phyloP scores from a whole-genome alignment of 2,113 vertebrate species.

The Leucoraja erinaceus region DNA sequence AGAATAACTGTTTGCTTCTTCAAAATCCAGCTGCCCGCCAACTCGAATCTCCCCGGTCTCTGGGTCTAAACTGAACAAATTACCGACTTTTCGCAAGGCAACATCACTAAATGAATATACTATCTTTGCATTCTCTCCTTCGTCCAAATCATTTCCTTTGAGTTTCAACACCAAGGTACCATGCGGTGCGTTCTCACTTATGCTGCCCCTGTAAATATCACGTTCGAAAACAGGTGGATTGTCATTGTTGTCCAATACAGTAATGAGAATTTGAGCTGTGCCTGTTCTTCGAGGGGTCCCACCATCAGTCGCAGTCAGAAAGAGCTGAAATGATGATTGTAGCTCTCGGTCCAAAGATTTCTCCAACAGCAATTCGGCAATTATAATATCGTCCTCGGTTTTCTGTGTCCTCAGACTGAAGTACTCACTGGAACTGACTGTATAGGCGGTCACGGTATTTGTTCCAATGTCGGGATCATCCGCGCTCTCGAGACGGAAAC shows the following conservation, averaged over 20 bases:
- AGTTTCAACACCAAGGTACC: no score
- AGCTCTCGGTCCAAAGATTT: slow-evolving; percentile 43
- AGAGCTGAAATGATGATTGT: neutral
- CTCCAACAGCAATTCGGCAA: slow-evolving; percentile 56
- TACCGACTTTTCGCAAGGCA: neutral
- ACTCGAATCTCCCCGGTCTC: neutral
- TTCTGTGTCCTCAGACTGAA: slow-evolving; percentile 51
- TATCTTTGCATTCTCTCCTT: no score
- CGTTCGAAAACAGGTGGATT: slow-evolving; percentile 60
- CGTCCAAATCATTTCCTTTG: no score
- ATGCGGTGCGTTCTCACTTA: slow-evolving; percentile 52
- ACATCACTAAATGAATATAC: no score
- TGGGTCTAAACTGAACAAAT: neutral
- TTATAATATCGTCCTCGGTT: slow-evolving; percentile 50
- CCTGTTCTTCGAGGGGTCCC: slow-evolving; percentile 60
- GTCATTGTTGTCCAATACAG: slow-evolving; percentile 65
- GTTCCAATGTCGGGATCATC: slow-evolving; percentile 55
- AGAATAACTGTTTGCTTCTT: neutral
- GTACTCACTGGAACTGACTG: slow-evolving; percentile 54
- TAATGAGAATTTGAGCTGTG: slow-evolving; percentile 53
- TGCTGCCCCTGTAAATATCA: slow-evolving; percentile 50
- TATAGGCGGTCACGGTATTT: slow-evolving; percentile 53
- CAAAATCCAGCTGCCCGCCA: neutral
- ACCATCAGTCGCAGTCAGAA: slow-evolving; percentile 62
- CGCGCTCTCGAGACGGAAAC: slow-evolving; percentile 33